These are phyloP conservation scores for Harpalus rubripes DNA, from an alignment of 2,888 invertebrate genomes.

Conservation along the genomic window DNA sequence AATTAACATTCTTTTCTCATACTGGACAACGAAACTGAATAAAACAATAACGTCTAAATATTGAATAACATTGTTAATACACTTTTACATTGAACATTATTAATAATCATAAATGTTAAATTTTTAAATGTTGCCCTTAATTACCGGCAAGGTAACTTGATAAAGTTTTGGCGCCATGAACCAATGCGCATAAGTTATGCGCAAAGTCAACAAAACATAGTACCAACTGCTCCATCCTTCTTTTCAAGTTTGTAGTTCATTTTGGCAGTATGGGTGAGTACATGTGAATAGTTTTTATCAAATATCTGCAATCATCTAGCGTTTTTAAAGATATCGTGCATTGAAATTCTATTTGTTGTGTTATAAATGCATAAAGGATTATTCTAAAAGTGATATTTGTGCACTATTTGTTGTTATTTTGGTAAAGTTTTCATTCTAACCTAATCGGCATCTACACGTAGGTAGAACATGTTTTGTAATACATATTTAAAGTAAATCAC, in stretches of 20 bases:
- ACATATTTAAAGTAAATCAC: not conserved
- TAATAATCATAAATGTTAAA: too few relatives aligned
- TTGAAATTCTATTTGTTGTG: constrained; percentile 30
- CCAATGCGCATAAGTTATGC: constrained; percentile 5
- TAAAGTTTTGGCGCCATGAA: not conserved
- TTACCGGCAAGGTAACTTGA: too few relatives aligned
- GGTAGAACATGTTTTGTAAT: constrained; percentile 25
- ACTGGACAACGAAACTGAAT: too few relatives aligned
- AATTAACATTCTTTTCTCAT: too few relatives aligned
- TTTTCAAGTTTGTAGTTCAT: constrained; percentile 80
- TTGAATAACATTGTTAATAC: too few relatives aligned
- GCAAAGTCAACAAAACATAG: constrained; percentile 5
- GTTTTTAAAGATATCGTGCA: constrained; percentile 51
- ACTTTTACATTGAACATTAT: too few relatives aligned
- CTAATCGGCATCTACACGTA: constrained; percentile 15
- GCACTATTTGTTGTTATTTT: constrained; percentile 44
- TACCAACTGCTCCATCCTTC: constrained; percentile 68
- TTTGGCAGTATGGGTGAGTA: constrained; percentile 85
- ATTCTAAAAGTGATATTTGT: constrained; percentile 61
- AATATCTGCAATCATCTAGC: constrained; percentile 74
- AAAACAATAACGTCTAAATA: too few relatives aligned
- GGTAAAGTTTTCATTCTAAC: constrained; percentile 53
- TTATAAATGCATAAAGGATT: constrained; percentile 6
- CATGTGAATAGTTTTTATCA: constrained; percentile 71
- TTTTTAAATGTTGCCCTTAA: too few relatives aligned